Evolutionary conservation across 2,797 vertebrate genomes (phyloP), one percentile per base, ranked within the genome.

Genomic region (Chloroceryle amazona): DNA sequence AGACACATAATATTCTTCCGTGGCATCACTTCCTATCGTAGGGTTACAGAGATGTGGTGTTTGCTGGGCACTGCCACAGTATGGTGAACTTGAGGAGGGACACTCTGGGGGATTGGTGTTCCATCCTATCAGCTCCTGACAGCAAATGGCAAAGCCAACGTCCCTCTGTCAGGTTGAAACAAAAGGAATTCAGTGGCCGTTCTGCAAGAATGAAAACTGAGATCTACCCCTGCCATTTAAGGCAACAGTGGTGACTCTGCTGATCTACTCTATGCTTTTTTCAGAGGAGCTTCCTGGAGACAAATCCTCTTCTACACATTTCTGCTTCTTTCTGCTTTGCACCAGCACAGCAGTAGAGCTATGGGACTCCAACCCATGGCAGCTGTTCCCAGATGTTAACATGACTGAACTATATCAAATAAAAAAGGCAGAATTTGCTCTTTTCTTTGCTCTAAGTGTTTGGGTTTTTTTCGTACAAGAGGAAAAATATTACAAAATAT

Each of bases 71-170:
- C 11, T 13, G 11, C 4, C 10, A 67, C 11, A 10, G 31, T 61
- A 60, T 29, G 33, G 31, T 16, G 17, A 61, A 16, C 21, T 65
- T 21, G 20, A 85, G 29, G 9, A 44, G 9, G 8, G 5, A 67
- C 3, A 2, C 3, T 52, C 78, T 5, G 3, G 3, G 26, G 26
- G 13, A 68, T 1, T 35, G 10, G 15, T 55, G 13, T 15, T 61
- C 31, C 5, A 1, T 19, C 23, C 22, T 31, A 7, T 14, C 7
- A 3, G 31, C 7, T 90, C 23, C 26, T 19, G 4, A 41, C 16
- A 81, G 11, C 10, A 72, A 63, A 46, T 18, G 10, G 29, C 62
- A 85, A 75, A 67, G 29, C 10, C 39, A 44, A 4, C 7, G 4
- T 41, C 2, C 21, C 12, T 33, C 49, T 23, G 25, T 13, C 6